Evolutionary conservation across 23 tunicate species (phyloP), one percentile per base, ranked within the genome.

Genomic region (Styela plicata): DNA sequence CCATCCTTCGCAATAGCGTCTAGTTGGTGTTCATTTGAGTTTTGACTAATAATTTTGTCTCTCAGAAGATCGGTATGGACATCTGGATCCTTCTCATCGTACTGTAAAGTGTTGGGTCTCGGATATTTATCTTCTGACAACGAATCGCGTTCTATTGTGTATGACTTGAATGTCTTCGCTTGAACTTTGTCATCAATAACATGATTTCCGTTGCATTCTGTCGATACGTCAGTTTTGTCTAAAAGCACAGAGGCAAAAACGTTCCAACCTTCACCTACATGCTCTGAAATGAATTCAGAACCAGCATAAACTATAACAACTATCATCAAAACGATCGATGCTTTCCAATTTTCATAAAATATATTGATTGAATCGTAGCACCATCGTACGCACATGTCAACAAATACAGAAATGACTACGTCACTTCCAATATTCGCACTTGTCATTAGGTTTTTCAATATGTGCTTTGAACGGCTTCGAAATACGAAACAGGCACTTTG

Each of bases 321-420:
- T 22, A 84, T 25, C 2, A 79, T 22, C 32, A 84, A 31, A n/a
- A 70, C 77, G 3, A 64, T 28, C 22, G 94, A 70, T 2, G 70
- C 66, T 32, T 32, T 22, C 88, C 88, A 84, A 33, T 53, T 63
- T 63, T 85, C 87, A 66, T 89, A 89, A 24, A 89, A 84, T 16
- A 79, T 28, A 52, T 89, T 89, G 19, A 89, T 36, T 0, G 87
- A 36, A 10, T 33, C 74, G 18, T 86, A 35, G 37, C 88, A 79
- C 82, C 87, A 84, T 21, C 94, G 88, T n/a, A 89, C 17, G 2
- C 85, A 33, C 88, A 89, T 84, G 26, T 34, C 36, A 2, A 80
- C 2, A 44, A 73, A 34, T 3, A 79, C 83, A 22, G 94, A 88
- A 2, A 73, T 16, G 1, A 84, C 35, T 2, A 89, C 24, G 21